These are phyloP conservation scores for Dryococelus australis DNA, from an alignment of 2,888 invertebrate species.

Conservation along the genomic window DNA sequence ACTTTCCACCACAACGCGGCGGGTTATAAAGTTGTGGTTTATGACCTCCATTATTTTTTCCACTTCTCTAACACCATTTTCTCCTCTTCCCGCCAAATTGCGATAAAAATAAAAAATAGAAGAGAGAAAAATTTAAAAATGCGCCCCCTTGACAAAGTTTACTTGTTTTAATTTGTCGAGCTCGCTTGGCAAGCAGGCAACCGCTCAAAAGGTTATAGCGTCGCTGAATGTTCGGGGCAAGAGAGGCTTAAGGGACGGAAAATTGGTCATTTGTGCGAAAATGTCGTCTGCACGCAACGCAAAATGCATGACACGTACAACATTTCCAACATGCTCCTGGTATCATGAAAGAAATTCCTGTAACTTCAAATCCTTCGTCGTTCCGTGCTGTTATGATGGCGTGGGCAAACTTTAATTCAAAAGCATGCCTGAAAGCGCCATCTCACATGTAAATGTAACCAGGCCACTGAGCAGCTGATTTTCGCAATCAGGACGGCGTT, in stretches of 20 bases:
- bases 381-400: too few species aligned
- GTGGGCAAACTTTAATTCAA: too few species aligned
- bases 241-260: not conserved
- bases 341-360: too few species aligned
- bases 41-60: not conserved
- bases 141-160: not conserved
- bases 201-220: not conserved
- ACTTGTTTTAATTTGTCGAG: not conserved
- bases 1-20: not conserved
- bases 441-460: too few species aligned
- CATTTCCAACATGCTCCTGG: not conserved
- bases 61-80: not conserved
- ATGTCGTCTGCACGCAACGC: not conserved
- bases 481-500: too few species aligned
- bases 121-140: not conserved
- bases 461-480: too few species aligned
- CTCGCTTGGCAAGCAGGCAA: not conserved
- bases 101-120: not conserved
- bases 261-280: not conserved
- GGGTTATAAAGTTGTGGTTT: not conserved
- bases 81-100: not conserved
- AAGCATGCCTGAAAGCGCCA: too few species aligned
- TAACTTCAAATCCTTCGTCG: too few species aligned
- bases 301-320: too few species aligned
- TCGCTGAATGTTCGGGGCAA: not conserved